Evolutionary conservation across 1,140 invertebrate genomes (phyloP).

Genomic region (Papilio polyxenes): DNA sequence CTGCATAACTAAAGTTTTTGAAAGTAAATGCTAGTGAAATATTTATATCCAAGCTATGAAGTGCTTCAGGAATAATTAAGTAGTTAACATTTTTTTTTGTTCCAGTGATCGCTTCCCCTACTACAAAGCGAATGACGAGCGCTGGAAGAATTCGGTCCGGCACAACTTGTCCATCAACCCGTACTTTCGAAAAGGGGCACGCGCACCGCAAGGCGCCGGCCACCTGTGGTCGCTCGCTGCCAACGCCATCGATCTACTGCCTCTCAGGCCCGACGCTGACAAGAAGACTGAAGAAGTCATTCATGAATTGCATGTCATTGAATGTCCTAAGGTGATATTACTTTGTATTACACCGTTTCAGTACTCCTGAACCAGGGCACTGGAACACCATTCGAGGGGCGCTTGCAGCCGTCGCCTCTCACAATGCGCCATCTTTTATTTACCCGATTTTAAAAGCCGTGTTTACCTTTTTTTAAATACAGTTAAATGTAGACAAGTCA

Average conservation of each 20-base stretch:
- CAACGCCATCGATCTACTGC: constrained; percentile 72
- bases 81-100: neutral
- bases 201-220: constrained; percentile 90
- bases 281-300: constrained; percentile 53
- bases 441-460: too few species aligned
- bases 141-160: constrained; percentile 94
- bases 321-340: constrained; percentile 66
- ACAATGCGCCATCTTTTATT: too few species aligned
- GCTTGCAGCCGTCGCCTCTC: too few species aligned
- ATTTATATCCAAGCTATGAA: neutral
- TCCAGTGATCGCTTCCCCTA: constrained; percentile 90
- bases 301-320: constrained; percentile 55
- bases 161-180: constrained; percentile 95
- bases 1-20: too few species aligned
- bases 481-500: too few species aligned
- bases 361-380: neutral
- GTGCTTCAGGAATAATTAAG: too few species aligned
- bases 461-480: too few species aligned
- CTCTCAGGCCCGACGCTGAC: constrained; percentile 54
- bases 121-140: constrained; percentile 92
- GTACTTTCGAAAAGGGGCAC: constrained; percentile 92
- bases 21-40: neutral
- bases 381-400: too few species aligned
- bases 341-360: neutral
- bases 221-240: constrained; percentile 90